Base-by-base conservation (phyloP, 2,888 invertebrate genomes). In the Eremobia ochroleuca region DNA sequence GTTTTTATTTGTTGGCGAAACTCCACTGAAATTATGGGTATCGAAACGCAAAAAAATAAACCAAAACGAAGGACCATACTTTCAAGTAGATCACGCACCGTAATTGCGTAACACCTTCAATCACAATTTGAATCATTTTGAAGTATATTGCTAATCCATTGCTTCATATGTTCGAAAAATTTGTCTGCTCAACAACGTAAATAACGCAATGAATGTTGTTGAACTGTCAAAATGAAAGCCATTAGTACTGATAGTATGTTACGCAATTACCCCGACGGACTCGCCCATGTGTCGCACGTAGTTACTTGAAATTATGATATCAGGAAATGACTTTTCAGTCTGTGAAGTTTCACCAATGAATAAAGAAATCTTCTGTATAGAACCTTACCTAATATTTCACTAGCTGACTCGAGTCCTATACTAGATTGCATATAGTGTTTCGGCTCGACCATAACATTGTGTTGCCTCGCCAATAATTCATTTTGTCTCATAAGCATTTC, bases 381-480 rank as follows among this genome's bases (percentile, higher is more conserved):
- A 65, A 76, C 43, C 92, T 94, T 87, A 97, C 96, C 96, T 96
- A 97, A 95, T 95, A 96, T 92, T 95, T 97, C 96, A 95, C 94
- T 96, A 96, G 94, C 92, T 74, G 95, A 94, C 70, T 96, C 96
- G 64, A 95, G 91, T 88, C 94, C 96, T 96, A 96, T 94, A 95
- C 94, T 95, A 88, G 93, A 89, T 75, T 94, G 92, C 94, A 96
- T 92, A 90, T 94, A 97, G 88, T 95, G 96, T 90, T 96, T 96
- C 61, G 92, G 93, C 73, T 95, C 96, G 43, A 92, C 92, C 92
- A 95, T 92, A 66, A 88, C 92, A 83, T 91, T 94, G 89, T 95
- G 96, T 88, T 95, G 96, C 77, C 96, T 91, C 59, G 94, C 93
- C 86, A 96, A 77, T 91, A 96, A 89, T 85, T 96, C 96, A 78